phyloP scores from a whole-genome alignment of 2,113 vertebrate genomes.

The Daboia siamensis region DNA sequence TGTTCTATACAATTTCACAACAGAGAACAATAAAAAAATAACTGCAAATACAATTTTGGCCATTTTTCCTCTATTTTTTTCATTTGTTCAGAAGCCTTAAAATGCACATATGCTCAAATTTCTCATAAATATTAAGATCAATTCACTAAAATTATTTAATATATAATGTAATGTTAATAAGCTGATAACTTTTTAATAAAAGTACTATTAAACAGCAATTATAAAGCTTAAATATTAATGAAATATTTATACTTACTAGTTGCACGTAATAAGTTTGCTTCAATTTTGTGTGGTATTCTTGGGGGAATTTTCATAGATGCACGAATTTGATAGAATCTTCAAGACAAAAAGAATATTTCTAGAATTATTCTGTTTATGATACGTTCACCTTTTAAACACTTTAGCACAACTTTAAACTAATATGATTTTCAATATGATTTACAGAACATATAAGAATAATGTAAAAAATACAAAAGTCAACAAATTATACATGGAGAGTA shows the following conservation, averaged over 20 bases:
- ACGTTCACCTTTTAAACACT: background rate
- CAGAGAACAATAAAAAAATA: background rate
- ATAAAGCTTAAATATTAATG: background rate
- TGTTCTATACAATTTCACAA: background rate
- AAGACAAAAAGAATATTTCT: slow-evolving; percentile 46
- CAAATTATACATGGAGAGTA: background rate
- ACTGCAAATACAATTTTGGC: background rate
- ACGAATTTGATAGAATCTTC: slow-evolving; percentile 96
- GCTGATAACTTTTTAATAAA: background rate
- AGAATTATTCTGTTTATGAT: background rate
- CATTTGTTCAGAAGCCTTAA: background rate
- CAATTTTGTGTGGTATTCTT: slow-evolving; percentile 90
- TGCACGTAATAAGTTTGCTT: slow-evolving; percentile 87
- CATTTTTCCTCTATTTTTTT: background rate
- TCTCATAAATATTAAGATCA: background rate
- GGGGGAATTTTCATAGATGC: slow-evolving; percentile 89
- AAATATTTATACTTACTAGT: slow-evolving; percentile 75
- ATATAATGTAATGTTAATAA: background rate
- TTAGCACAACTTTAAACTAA: background rate
- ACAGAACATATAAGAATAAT: background rate
- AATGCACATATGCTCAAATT: background rate
- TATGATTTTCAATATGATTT: background rate
- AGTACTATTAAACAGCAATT: background rate
- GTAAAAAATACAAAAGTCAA: background rate
- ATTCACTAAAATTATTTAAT: background rate